Base-by-base conservation (phyloP, 92 coral and sea anemone genomes). In the Scolanthus callimorphus region DNA sequence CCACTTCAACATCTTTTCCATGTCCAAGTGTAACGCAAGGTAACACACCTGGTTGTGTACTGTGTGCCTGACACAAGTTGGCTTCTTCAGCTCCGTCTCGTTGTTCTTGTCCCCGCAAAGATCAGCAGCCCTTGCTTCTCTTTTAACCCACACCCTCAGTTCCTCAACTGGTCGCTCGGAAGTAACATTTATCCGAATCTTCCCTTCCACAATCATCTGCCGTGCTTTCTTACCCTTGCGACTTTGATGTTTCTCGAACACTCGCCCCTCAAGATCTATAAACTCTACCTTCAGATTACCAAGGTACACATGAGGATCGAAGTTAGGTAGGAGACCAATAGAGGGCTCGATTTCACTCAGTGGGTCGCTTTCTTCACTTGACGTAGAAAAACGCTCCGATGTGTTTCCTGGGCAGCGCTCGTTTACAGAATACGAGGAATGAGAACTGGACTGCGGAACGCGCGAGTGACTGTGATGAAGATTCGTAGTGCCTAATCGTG, bases 161-260 rank as follows among this genome's bases (percentile, higher is more conserved):
- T 34, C 52, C 28, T 49, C 51, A 6, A 86, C 81, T 2, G 39
- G 46, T 17, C 67, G 56, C 2, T 84, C 80, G 12, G 90, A 77
- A n/a, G 58, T 62, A 17, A 86, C 95, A 6, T 52, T 4, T 6
- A 86, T 73, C 62, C 51, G 66, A 6, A 86, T 84, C 44, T 86
- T 86, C 12, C 95, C 95, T 25, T 86, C 87, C 15, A 77, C 65
- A 13, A 86, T 73, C 50, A 79, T 75, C 58, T 86, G 95, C 12
- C 95, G 61, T 8, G 95, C 95, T 39, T 71, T 61, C 54, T 82
- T 82, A 39, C 76, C 86, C 45, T 86, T 86, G 2, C 95, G 95
- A 26, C 95, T 82, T 39, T 86, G 95, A 37, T 73, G 82, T 22
- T 87, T 87, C 70, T 87, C 90, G 57, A 87, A 82, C n/a, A 87